A percentile compares a stretch with the other conserved stretches of the same genome.
Conservation (phyloP, 1,140 invertebrate species). For the Oedothorax gibbosus region DNA sequence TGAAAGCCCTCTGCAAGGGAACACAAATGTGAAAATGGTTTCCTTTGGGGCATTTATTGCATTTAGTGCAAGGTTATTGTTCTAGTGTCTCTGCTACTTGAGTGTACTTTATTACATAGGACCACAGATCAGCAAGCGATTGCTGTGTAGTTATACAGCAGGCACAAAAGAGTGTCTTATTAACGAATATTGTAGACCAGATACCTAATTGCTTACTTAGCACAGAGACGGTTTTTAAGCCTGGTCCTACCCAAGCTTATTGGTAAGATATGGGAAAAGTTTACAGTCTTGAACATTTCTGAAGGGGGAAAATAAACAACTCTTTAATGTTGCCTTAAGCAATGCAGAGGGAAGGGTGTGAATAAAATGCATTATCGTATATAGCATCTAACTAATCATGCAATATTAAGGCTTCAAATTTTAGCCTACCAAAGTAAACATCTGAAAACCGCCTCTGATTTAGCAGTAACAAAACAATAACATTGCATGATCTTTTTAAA, state of each 20-base stretch:
- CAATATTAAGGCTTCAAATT: background rate
- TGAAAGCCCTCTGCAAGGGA: conserved; percentile 18
- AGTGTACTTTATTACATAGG: conserved; percentile 28
- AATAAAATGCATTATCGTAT: conserved; percentile 1
- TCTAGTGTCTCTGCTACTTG: conserved; percentile 51
- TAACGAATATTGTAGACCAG: background rate
- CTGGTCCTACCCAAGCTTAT: no score
- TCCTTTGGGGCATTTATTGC: conserved; percentile 46
- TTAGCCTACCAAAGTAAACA: no score
- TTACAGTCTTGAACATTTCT: no score
- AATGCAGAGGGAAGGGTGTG: conserved; percentile 1
- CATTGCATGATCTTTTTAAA: conserved; percentile 53
- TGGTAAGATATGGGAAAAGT: no score
- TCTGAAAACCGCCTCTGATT: conserved; percentile 17
- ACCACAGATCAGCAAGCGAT: conserved; percentile 4
- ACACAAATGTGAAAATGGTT: background rate
- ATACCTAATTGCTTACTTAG: background rate
- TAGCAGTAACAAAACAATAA: conserved; percentile 59
- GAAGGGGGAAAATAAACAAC: no score
- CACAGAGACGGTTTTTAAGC: no score
- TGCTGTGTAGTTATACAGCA: conserved; percentile 17
- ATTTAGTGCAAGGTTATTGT: conserved; percentile 59
- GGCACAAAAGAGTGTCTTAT: background rate
- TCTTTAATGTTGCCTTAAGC: background rate
- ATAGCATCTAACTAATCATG: background rate